A percentile compares a stretch with the other conserved stretches of the same genome.
Conservation (phyloP, 2,113 vertebrate genomes). For the Mesembrinibis cayennensis region DNA sequence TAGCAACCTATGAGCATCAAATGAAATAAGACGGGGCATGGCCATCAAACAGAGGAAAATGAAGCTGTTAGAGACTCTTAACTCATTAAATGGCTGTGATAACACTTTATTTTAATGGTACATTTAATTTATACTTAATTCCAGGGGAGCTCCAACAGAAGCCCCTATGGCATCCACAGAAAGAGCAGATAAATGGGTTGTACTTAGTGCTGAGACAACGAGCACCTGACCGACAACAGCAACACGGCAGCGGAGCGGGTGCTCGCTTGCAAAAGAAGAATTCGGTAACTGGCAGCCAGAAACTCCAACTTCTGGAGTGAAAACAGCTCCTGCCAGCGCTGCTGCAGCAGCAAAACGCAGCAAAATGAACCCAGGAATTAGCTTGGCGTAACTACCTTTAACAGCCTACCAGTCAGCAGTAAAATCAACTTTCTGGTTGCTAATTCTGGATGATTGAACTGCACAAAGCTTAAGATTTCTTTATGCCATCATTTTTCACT, state of each 20-base stretch:
- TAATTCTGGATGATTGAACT: constrained; percentile 17
- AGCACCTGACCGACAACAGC: not conserved
- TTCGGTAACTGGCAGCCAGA: not conserved
- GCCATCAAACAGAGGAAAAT: not conserved
- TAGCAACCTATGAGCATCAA: not conserved
- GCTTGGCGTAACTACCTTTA: not conserved
- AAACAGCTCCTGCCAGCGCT: not conserved
- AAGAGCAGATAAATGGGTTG: not conserved
- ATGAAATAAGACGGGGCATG: not conserved
- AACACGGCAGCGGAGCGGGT: fast-evolving
- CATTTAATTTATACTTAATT: constrained; percentile 43
- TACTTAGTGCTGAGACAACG: not conserved
- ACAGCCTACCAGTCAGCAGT: not conserved
- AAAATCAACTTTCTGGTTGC: not conserved
- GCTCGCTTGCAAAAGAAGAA: not conserved
- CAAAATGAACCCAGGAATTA: not conserved
- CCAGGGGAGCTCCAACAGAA: not conserved
- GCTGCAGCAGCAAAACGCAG: not conserved
- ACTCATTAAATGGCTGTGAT: not conserved
- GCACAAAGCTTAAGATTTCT: not conserved
- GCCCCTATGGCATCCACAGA: not conserved
- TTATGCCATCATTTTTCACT: constrained; percentile 17
- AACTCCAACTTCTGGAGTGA: not conserved
- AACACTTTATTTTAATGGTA: constrained; percentile 41
- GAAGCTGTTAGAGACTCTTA: not conserved